Percentiles rank a stretch among this genome's conserved stretches.
These are phyloP conservation scores for Crambe crambe DNA, from an alignment of 37 sponge, comb jelly and placozoan genomes.

Conservation along the genomic window DNA sequence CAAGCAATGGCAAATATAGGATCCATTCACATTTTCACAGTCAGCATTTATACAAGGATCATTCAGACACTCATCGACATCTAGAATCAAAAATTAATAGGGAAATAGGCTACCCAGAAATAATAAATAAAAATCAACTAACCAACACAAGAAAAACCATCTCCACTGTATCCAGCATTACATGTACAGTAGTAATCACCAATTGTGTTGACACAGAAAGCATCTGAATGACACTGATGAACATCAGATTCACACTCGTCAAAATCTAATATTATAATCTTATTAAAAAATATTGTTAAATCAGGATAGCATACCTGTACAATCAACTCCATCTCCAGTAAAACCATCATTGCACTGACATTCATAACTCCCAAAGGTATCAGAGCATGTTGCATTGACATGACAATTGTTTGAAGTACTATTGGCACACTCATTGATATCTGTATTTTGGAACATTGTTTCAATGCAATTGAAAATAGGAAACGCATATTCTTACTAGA, in stretches of 20 bases:
- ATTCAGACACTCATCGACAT: constrained; percentile 4
- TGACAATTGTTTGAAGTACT: constrained; percentile 5
- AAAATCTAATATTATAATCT: background rate
- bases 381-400: constrained; percentile 35
- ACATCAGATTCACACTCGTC: background rate
- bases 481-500: background rate
- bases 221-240: background rate
- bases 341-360: constrained; percentile 33
- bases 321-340: constrained; percentile 17
- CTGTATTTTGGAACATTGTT: too few species aligned
- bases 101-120: background rate
- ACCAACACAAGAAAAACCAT: constrained; percentile 1
- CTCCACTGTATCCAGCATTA: constrained; percentile 11
- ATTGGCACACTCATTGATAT: constrained; percentile 56
- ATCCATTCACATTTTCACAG: background rate
- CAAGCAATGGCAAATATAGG: background rate
- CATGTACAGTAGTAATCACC: constrained; percentile 6
- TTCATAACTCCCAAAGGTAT: constrained; percentile 56
- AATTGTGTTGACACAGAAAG: background rate
- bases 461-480: too few species aligned
- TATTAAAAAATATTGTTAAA: too few species aligned
- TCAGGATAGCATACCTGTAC: background rate
- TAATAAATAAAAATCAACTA: background rate
- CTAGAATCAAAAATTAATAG: background rate
- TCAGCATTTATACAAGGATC: background rate